phyloP scores from a whole-genome alignment of 2,888 invertebrate genomes.

The Tetragonula carbonaria region DNA sequence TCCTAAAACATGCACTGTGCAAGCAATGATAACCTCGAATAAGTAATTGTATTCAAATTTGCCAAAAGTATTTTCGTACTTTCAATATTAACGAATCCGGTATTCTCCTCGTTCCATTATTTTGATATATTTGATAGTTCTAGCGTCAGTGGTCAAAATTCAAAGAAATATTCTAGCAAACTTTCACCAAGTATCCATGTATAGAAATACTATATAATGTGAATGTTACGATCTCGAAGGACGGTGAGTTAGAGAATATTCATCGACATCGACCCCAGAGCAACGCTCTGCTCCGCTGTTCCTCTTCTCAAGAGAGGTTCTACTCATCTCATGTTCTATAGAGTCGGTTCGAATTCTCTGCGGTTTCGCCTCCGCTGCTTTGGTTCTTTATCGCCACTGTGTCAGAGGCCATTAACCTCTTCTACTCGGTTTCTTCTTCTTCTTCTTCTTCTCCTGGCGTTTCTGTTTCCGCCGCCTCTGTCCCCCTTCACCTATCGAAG shows the following conservation, averaged over 20 bases:
- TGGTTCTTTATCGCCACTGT: constrained; percentile 67
- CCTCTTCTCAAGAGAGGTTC: constrained; percentile 11
- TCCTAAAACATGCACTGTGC: too few relatives aligned
- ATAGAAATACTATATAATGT: background rate
- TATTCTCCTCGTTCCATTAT: background rate
- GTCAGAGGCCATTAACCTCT: constrained; percentile 69
- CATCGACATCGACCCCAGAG: too few relatives aligned
- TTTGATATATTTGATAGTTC: background rate
- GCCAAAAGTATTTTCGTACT: too few relatives aligned
- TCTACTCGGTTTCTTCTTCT: constrained; percentile 59
- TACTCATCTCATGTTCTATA: constrained; percentile 38
- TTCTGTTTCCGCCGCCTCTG: constrained; percentile 1
- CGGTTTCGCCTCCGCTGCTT: constrained; percentile 65
- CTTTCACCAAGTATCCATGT: background rate
- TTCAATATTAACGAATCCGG: too few relatives aligned
- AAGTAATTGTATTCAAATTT: too few relatives aligned
- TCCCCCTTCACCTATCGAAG: background rate
- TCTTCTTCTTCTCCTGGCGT: constrained; percentile 57
- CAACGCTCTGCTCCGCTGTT: background rate
- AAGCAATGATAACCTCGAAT: too few relatives aligned
- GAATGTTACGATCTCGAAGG: background rate
- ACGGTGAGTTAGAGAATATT: background rate
- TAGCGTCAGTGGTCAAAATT: background rate
- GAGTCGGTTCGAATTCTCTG: constrained; percentile 60
- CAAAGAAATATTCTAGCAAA: background rate